Evolutionary conservation across 1,140 invertebrate genomes (phyloP), one percentile per base, ranked within the genome.

Genomic region (Drosophila ogumai): DNA sequence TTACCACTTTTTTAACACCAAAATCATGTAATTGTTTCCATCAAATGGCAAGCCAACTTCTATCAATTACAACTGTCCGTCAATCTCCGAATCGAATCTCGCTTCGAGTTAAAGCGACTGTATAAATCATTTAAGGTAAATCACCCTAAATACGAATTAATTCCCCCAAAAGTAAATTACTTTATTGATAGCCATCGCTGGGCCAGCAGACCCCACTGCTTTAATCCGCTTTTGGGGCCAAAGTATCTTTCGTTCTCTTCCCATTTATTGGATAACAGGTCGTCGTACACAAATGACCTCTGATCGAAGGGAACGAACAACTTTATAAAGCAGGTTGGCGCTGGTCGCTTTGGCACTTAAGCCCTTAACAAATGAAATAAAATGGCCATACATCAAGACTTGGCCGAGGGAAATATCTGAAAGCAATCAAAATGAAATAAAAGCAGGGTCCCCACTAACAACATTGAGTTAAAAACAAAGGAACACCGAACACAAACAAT

Each of bases 351-450:
- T 65, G 63, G 78, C 82, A 72, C 79, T 82, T 72, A 87, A 87
- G 75, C 79, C 75, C 58, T 87, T 86, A 68, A 78, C 64, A 86
- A 55, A 86, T 54, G 36, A 71, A 78, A 86, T 82, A 75, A 75
- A 66, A 41, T 64, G 49, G 63, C 68, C 54, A 74, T 81, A 87
- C 46, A 82, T 87, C 79, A 82, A 79, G 58, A 36, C 61, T 75
- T 60, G 63, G 58, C 49, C 60, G 36, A 59, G 19, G 44, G 44
- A 50, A 75, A 73, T 79, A 71, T 72, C 50, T 59, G 46, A 67
- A 87, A 76, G 69, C 71, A 69, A 82, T 76, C 59, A 49, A 76
- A 67, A 60, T 55, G 46, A 58, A 76, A 72, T 76, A 80, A 80
- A 84, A 68, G 38, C 61, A 28, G 60, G 57, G 34, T 49, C 54